A percentile compares a stretch with the other conserved stretches of the same genome.
phyloP scores from a whole-genome alignment of 2,888 invertebrate species.

The Tinea trinotella region DNA sequence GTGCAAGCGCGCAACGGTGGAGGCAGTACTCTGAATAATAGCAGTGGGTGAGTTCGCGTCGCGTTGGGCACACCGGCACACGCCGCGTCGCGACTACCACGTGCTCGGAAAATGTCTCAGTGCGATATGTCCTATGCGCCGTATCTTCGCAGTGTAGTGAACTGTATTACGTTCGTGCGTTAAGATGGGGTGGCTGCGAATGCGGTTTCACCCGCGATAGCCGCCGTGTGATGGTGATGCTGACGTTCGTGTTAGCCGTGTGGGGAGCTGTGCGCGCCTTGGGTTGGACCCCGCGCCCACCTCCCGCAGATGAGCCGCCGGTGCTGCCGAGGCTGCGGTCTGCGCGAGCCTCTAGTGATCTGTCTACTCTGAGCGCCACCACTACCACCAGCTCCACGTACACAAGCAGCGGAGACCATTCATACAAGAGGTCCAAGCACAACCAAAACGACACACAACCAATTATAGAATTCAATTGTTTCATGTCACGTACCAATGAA shows the following conservation, averaged over 20 bases:
- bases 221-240: conserved; percentile 69
- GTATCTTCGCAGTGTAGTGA: not conserved
- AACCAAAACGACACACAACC: conserved; percentile 5
- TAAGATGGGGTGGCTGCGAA: conserved; percentile 29
- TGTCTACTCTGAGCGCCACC: conserved; percentile 63
- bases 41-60: conserved; percentile 7
- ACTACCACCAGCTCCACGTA: conserved; percentile 56
- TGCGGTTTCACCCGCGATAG: conserved; percentile 28
- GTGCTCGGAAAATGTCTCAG: conserved; percentile 6
- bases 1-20: not conserved
- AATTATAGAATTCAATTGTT: not conserved
- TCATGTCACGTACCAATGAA: not conserved
- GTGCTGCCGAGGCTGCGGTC: conserved; percentile 60
- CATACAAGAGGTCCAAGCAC: conserved; percentile 52
- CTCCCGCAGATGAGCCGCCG: conserved; percentile 55
- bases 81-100: conserved; percentile 8
- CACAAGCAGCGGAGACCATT: conserved; percentile 53
- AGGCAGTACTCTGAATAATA: conserved; percentile 2
- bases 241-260: conserved; percentile 75
- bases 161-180: conserved; percentile 42
- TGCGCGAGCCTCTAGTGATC: conserved; percentile 63
- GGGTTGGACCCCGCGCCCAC: conserved; percentile 35
- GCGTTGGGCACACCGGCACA: conserved; percentile 5
- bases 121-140: not conserved
- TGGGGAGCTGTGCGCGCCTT: conserved; percentile 76